These are phyloP conservation scores for Corythucha ciliata DNA, from an alignment of 2,888 invertebrate genomes.

Conservation along the genomic window DNA sequence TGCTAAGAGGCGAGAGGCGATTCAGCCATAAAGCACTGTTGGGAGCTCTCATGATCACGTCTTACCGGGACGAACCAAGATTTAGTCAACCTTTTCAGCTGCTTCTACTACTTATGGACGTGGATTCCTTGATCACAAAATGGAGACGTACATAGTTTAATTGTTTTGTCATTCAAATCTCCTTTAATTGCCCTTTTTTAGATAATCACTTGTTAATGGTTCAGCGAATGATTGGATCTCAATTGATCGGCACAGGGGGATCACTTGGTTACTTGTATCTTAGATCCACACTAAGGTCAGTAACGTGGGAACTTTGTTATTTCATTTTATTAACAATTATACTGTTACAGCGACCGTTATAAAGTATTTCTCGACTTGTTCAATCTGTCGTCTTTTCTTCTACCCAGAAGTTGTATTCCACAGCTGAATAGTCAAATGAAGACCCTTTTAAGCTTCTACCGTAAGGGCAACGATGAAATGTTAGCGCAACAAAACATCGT, in stretches of 20 bases:
- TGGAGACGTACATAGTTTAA: conserved; percentile 79
- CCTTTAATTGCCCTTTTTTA: conserved; percentile 41
- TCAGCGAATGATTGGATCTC: conserved; percentile 96
- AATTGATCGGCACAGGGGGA: conserved; percentile 92
- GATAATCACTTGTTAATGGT: conserved; percentile 98
- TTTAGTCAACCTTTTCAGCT: conserved; percentile 98
- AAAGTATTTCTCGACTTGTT: conserved; percentile 96
- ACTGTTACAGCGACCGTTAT: conserved; percentile 79
- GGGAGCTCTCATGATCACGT: conserved; percentile 95
- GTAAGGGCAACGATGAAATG: too few relatives aligned
- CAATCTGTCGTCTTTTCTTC: conserved; percentile 91
- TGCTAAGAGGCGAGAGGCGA: conserved; percentile 77
- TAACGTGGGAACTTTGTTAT: neutral
- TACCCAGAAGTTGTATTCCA: conserved; percentile 86
- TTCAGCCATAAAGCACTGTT: conserved; percentile 86
- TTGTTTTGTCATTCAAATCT: conserved; percentile 14
- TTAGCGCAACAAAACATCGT: too few relatives aligned
- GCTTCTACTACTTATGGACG: conserved; percentile 88
- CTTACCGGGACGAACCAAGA: conserved; percentile 92
- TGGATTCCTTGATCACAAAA: conserved; percentile 95
- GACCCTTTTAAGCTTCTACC: conserved; percentile 46
- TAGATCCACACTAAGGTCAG: conserved; percentile 85
- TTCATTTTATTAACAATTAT: neutral
- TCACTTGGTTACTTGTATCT: conserved; percentile 98
- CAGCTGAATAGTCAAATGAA: conserved; percentile 77